Evolutionary conservation across 2,888 invertebrate species (phyloP).

Genomic region (Hyposoter didymator): DNA sequence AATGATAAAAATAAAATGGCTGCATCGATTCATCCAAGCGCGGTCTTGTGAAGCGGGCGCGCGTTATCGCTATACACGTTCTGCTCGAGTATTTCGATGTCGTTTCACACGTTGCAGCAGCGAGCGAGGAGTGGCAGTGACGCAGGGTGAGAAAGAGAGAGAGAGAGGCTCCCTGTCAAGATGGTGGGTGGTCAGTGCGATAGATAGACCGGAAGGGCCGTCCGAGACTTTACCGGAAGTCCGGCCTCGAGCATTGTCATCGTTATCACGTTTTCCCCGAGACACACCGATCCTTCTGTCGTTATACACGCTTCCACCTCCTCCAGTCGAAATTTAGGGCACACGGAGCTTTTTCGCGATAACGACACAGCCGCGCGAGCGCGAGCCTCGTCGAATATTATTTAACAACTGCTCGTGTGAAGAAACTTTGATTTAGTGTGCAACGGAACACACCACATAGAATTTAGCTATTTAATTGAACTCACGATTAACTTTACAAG

Average conservation of each 20-base stretch:
- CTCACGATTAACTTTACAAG: neutral
- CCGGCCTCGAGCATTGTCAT: constrained; percentile 71
- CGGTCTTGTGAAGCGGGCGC: neutral
- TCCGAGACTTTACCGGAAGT: constrained; percentile 71
- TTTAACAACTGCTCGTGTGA: neutral
- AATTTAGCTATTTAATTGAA: neutral
- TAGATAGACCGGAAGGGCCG: constrained; percentile 68
- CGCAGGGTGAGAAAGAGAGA: neutral
- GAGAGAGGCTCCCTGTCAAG: constrained; percentile 34
- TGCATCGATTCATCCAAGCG: constrained; percentile 45
- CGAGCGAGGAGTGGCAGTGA: neutral
- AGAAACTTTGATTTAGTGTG: neutral
- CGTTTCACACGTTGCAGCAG: constrained; percentile 39
- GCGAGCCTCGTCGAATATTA: neutral
- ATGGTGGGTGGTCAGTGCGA: constrained; percentile 57
- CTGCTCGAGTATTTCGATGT: constrained; percentile 49
- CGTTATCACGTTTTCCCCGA: constrained; percentile 72
- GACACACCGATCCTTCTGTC: constrained; percentile 61
- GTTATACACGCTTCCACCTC: constrained; percentile 12
- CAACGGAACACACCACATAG: neutral
- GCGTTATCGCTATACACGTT: neutral
- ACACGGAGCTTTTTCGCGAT: constrained; percentile 19
- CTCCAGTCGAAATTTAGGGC: constrained; percentile 64
- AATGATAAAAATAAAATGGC: constrained; percentile 58
- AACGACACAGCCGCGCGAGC: neutral